Percentiles rank a stretch among this genome's conserved stretches.
Conservation (phyloP, 2,888 invertebrate species). For the Bellardia bayeri region DNA sequence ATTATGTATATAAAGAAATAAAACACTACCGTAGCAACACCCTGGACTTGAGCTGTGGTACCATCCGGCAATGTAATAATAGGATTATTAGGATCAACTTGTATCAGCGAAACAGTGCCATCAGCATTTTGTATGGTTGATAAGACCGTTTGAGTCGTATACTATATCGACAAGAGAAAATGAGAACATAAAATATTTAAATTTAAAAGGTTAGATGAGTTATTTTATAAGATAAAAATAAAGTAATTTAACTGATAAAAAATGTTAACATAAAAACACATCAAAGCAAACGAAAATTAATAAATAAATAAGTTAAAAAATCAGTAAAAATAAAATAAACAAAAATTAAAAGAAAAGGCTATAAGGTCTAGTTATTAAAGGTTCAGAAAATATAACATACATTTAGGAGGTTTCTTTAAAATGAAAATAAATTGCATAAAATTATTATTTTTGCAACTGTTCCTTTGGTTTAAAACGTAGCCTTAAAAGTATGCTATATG, state of each 20-base stretch:
- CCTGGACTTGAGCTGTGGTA: conserved; percentile 96
- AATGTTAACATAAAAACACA: conserved; percentile 47
- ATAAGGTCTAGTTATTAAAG: background rate
- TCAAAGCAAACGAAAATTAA: conserved; percentile 48
- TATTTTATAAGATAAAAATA: conserved; percentile 8
- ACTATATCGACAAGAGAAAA: conserved; percentile 85
- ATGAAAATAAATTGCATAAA: conserved; percentile 8
- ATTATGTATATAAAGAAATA: background rate
- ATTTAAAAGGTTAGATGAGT: background rate
- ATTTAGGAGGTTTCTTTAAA: conserved; percentile 12
- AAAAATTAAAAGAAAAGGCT: conserved; percentile 24
- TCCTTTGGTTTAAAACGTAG: background rate
- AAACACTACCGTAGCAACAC: conserved; percentile 84
- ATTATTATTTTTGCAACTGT: background rate
- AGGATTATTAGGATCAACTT: conserved; percentile 96
- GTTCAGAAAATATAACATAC: conserved; percentile 3
- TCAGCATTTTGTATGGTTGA: conserved; percentile 98
- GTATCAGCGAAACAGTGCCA: conserved; percentile 97
- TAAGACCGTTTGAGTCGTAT: conserved; percentile 94
- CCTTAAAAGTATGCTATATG: background rate
- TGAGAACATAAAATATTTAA: background rate
- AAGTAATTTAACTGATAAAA: conserved; percentile 33
- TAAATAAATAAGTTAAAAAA: conserved; percentile 67
- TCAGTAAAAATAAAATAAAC: conserved; percentile 58
- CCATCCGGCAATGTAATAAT: conserved; percentile 98